These are phyloP conservation scores for Nematolebias whitei DNA, from an alignment of 2,113 vertebrate species.

Conservation along the genomic window DNA sequence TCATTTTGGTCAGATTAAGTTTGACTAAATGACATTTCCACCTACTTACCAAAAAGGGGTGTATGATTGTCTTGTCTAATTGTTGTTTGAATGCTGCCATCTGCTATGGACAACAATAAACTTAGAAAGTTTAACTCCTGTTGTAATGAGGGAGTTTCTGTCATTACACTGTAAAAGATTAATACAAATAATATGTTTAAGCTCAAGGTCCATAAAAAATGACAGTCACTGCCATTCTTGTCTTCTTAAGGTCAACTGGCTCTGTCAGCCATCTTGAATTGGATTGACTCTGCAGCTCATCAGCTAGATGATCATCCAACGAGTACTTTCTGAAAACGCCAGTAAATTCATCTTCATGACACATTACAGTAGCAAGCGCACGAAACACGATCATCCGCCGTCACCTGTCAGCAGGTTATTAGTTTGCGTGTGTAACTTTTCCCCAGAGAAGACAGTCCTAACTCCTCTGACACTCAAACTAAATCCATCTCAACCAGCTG, in stretches of 20 bases:
- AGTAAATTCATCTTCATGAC: too few relatives aligned
- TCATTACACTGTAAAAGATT: slow-evolving; percentile 14
- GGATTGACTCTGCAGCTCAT: too few relatives aligned
- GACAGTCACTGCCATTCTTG: too few relatives aligned
- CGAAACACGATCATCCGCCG: too few relatives aligned
- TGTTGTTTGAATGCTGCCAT: neutral
- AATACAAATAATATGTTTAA: slow-evolving; percentile 26
- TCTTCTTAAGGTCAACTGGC: too few relatives aligned
- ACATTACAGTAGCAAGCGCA: too few relatives aligned
- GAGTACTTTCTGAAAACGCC: too few relatives aligned
- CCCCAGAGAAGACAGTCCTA: slow-evolving; percentile 30
- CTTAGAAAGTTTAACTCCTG: slow-evolving; percentile 7
- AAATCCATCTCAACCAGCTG: slow-evolving; percentile 17
- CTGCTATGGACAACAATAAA: neutral
- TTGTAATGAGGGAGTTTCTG: slow-evolving; percentile 27
- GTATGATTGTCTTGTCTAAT: neutral
- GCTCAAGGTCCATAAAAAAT: too few relatives aligned
- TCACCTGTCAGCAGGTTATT: too few relatives aligned
- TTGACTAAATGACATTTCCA: neutral
- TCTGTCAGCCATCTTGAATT: too few relatives aligned
- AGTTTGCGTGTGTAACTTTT: slow-evolving; percentile 42
- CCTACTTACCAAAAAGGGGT: neutral
- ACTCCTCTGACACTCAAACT: neutral
- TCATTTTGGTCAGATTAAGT: too few relatives aligned
- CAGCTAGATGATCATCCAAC: too few relatives aligned